Evolutionary conservation across 1,140 invertebrate species (phyloP), one percentile per base, ranked within the genome.

Genomic region (Plectrocnemia conspersa): DNA sequence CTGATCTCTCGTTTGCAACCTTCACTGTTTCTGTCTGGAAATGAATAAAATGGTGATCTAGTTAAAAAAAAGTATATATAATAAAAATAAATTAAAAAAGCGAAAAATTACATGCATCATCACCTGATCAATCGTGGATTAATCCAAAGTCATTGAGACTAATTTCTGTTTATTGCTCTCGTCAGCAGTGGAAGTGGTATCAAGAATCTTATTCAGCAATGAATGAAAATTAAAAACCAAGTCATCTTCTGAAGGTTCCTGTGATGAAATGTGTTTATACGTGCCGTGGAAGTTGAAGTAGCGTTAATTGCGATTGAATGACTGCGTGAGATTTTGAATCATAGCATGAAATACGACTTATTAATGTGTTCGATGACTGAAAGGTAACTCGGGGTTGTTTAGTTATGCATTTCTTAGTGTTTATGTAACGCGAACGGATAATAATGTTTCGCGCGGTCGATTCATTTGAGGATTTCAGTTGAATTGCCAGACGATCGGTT

Each of bases 321-420:
- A 50, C 40, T 60, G 59, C 52, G 59, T 47, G 60, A 58, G 49
- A 52, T 59, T 62, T 25, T 56, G 45, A 59, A 49, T 59, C 36
- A 52, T 50, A 58, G 47, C 38, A 62, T 47, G 56, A 56, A 48
- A 48, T 55, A 50, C 50, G 53, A 62, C 48, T 62, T 55, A 55
- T 41, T 60, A 47, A 52, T 61, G 48, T 59, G 54, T 42, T 48
- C 48, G 60, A 62, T 54, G 60, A 58, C 38, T 62, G 60, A 62
- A 62, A 62, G 60, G 60, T 48, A 54, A 50, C 50, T 57, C 41
- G 53, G 53, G 49, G 53, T 55, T 56, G 59, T 61, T 61, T 61
- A 57, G 52, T 61, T 61, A 46, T 52, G 58, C 54, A 56, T 60
- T 56, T 53, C 44, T 52, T 44, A 41, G 47, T 50, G 25, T 50